Evolutionary conservation across 2,888 invertebrate species (phyloP), one percentile per base, ranked within the genome.

Genomic region (Pasiphila rectangulata): DNA sequence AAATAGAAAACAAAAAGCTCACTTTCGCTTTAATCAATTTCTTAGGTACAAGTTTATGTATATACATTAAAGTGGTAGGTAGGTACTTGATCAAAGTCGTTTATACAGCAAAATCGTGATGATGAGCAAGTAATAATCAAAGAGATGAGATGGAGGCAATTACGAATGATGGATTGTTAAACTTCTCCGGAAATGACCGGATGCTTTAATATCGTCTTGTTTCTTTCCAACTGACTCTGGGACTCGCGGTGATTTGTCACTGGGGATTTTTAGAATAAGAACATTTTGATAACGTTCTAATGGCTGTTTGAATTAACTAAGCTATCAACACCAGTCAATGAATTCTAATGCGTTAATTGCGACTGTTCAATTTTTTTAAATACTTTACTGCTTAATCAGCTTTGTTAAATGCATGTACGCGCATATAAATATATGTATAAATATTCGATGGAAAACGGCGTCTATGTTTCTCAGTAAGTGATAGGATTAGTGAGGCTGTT

Each of bases 141-240:
- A 79, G 64, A 75, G 75, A 76, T 69, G 70, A 74, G 72, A 66
- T 69, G 68, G 69, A 76, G 75, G 75, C 78, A 83, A 83, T 84
- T 83, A 81, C 74, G 70, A 65, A 72, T 81, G 83, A 83, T 83
- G 81, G 75, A 83, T 83, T 74, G 81, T 70, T 71, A 68, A 79
- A 82, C 69, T 81, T 79, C 64, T 61, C 59, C 61, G 60, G 62
- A 65, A 69, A 76, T 77, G 75, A 75, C 75, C 77, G 69, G 60
- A 67, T 74, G 74, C 69, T 78, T 79, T 81, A 79, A 80, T 81
- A 78, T 74, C 75, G 72, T 68, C 75, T 70, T 75, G 75, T 75
- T 80, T 79, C 75, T 71, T 75, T 74, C 61, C 60, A 64, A 58
- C 59, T 63, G 69, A 36, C 62, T 71, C 64, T 67, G 71, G 59